Evolutionary conservation across 2,797 vertebrate genomes (phyloP).

Genomic region (Sciurus carolinensis): DNA sequence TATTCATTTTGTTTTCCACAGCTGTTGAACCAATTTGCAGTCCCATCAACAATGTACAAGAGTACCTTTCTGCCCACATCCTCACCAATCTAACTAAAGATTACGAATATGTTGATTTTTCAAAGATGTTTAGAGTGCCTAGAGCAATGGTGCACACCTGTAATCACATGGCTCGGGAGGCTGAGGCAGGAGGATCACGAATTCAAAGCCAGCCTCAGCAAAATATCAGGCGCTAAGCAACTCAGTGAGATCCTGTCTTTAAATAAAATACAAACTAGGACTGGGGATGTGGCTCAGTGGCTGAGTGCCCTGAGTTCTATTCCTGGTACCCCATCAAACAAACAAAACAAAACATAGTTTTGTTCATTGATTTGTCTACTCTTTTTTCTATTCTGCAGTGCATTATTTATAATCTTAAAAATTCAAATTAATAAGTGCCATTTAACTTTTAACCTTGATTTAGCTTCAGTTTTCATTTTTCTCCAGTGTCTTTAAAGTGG

Average conservation of each 20-base stretch:
- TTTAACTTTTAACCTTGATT: background rate
- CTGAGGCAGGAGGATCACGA: no score
- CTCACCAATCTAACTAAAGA: background rate
- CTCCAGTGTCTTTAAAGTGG: background rate
- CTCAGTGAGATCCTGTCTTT: no score
- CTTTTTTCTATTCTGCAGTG: background rate
- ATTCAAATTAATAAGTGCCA: background rate
- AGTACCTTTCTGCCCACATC: no score
- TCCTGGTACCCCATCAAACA: no score
- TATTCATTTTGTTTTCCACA: background rate
- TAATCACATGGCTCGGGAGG: no score
- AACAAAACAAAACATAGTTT: background rate
- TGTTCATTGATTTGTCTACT: background rate
- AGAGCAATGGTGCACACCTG: no score
- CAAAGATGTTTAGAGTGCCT: background rate
- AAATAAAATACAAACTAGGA: no score
- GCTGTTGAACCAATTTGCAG: background rate
- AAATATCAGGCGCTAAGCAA: no score
- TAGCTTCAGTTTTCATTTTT: background rate
- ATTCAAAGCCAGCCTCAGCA: no score
- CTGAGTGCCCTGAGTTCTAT: no score
- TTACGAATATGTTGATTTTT: background rate
- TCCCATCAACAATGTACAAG: background rate
- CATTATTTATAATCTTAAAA: background rate
- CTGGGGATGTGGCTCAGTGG: no score